Base-by-base conservation (phyloP, 1,140 invertebrate genomes). In the Drosophila baimaii region DNA sequence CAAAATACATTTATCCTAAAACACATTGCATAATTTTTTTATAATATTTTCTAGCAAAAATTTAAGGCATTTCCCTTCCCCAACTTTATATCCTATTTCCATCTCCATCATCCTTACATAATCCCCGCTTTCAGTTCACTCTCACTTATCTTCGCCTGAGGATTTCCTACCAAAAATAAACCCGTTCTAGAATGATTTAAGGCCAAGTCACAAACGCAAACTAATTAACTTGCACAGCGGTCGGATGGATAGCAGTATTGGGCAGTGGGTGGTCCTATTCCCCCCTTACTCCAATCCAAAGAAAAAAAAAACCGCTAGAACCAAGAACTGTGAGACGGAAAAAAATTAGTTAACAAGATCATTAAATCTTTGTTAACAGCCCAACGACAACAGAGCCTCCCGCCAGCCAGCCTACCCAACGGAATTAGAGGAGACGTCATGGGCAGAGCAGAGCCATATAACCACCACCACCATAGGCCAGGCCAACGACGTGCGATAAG, bases 341-440 rank as follows among this genome's bases (percentile, higher is more conserved):
- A 72, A 74, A 77, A 86, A 82, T 82, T 86, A 86, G 83, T 83
- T 83, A 86, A 86, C 83, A 86, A 88, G 79, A 86, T 88, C 83
- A 86, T 88, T 86, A 86, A 86, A 88, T 86, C 83, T 88, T 82
- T 73, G 79, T 78, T 88, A 83, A 83, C 75, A 79, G 76, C 39
- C 63, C 49, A 54, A 55, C 62, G 35, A 59, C 62, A 51, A 41
- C 54, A 10, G 29, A 25, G 44, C 21, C 47, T 31, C 27, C 57
- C 37, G 49, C 25, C 25, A n/a, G n/a, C n/a, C n/a, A n/a, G n/a
- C 21, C 31, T 33, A 17, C 33, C 37, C 39, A 17, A 44, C 23
- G 31, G 68, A 71, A 82, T 82, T 75, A 72, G 72, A 77, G 46
- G 59, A 56, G 65, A 80, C 61, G 77, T 49, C 57, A 56, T 57